Percentiles rank a stretch among this genome's conserved stretches.
These are phyloP conservation scores for Macrophya alboannulata DNA, from an alignment of 2,888 invertebrate species.

Conservation along the genomic window DNA sequence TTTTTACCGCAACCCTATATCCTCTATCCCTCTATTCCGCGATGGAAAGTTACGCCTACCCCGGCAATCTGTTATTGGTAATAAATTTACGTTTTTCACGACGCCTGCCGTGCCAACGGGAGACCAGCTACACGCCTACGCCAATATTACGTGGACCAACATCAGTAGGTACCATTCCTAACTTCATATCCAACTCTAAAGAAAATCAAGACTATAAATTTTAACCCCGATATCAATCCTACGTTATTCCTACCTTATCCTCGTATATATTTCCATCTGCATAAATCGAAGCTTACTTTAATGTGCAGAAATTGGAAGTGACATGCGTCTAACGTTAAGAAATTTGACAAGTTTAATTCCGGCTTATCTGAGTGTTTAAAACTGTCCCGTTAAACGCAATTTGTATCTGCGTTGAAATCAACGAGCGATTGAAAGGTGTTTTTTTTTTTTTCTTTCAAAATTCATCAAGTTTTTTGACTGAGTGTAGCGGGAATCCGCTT, in stretches of 20 bases:
- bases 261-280: background rate
- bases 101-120: constrained; percentile 57
- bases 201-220: constrained; percentile 40
- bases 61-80: constrained; percentile 65
- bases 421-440: background rate
- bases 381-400: background rate
- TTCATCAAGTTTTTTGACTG: background rate
- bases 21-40: constrained; percentile 13
- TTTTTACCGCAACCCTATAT: constrained; percentile 37
- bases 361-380: background rate
- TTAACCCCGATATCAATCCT: constrained; percentile 11
- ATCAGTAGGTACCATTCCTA: constrained; percentile 17
- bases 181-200: constrained; percentile 2
- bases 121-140: constrained; percentile 50
- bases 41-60: constrained; percentile 61
- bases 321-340: background rate
- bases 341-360: background rate
- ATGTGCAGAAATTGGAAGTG: background rate
- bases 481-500: background rate
- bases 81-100: constrained; percentile 65
- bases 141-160: constrained; percentile 17
- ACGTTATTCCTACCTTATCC: constrained; percentile 1
- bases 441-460: background rate
- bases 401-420: background rate
- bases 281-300: background rate